Base-by-base conservation (phyloP, 2,888 invertebrate species). In the Xestia c-nigrum region DNA sequence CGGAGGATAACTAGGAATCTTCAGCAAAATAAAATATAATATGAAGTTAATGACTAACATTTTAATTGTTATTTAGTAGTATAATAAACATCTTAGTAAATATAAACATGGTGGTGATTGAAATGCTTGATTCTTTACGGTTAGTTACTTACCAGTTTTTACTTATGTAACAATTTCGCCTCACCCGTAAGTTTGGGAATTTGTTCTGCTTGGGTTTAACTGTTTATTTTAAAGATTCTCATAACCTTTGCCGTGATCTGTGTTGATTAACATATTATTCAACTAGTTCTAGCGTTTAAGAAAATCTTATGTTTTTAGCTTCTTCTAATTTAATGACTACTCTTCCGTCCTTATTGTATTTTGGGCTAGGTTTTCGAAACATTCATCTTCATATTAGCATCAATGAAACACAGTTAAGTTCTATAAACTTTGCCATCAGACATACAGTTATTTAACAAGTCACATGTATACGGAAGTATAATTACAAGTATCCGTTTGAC, bases 381-480 rank as follows among this genome's bases (percentile, higher is more conserved):
- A 5, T 64, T 31, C 6, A 46, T 72, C 12, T 38, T 57, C 5
- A 16, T 24, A 21, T 16, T n/a, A 38, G 55, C 14, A 38, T 47
- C 4, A 47, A 64, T 40, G 19, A 50, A 5, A 7, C 1, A 50
- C 3, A 4, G 40, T 52, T 52, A 21, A 14, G 12, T 65, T 43
- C 43, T 1, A n/a, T 47, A 52, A 47, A 3, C n/a, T 70, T 38
- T 19, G 21, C 21, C 38, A 2, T 21, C 14, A 43, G 14, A n/a
- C 21, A 47, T 52, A 55, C 43, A 10, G n/a, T 19, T 68, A 72
- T 63, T 69, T 12, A 50, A 43, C 9, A 69, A 81, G 43, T 69
- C 57, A 59, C 65, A 63, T 75, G 43, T 57, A 76, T 47, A 12
- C 72, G 87, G 87, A 85, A 87, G 61, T 74, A 43, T 79, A 72